These are phyloP conservation scores for Itoplectis maculator DNA, from an alignment of 2,888 invertebrate genomes.

Conservation along the genomic window DNA sequence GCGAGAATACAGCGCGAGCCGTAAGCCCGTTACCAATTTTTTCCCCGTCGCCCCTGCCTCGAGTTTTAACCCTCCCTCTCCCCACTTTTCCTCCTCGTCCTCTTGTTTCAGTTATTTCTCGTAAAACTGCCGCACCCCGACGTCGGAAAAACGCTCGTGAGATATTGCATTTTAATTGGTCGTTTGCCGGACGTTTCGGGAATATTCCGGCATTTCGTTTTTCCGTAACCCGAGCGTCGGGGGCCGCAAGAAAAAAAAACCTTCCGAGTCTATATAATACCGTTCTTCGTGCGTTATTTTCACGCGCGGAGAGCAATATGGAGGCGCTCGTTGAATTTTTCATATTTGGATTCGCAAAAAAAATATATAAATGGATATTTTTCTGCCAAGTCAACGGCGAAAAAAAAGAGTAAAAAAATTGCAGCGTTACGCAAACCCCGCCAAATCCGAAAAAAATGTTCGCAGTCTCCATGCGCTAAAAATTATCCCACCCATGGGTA, in stretches of 20 bases:
- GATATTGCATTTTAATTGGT: conserved; percentile 64
- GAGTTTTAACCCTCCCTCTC: neutral
- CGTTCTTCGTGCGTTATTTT: neutral
- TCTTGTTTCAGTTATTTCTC: conserved; percentile 34
- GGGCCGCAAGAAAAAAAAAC: neutral
- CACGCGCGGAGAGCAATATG: neutral
- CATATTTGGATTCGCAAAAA: neutral
- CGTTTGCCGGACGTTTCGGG: conserved; percentile 21
- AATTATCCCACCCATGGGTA: too few species aligned
- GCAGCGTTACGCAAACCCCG: too few species aligned
- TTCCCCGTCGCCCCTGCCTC: neutral
- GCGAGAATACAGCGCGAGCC: conserved; percentile 19
- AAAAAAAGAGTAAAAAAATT: too few species aligned
- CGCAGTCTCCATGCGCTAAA: too few species aligned
- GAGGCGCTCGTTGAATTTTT: neutral
- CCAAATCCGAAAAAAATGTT: too few species aligned
- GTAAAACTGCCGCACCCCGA: conserved; percentile 31
- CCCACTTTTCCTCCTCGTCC: neutral
- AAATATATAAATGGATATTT: neutral
- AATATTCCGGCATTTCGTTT: conserved; percentile 27
- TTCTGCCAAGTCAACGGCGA: too few species aligned
- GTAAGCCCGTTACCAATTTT: conserved; percentile 47
- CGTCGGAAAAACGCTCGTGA: conserved; percentile 40
- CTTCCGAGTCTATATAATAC: conserved; percentile 15
- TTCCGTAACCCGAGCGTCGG: neutral